Evolutionary conservation across 2,888 invertebrate genomes (phyloP), one percentile per base, ranked within the genome.

Genomic region (Agrotis ipsilon): DNA sequence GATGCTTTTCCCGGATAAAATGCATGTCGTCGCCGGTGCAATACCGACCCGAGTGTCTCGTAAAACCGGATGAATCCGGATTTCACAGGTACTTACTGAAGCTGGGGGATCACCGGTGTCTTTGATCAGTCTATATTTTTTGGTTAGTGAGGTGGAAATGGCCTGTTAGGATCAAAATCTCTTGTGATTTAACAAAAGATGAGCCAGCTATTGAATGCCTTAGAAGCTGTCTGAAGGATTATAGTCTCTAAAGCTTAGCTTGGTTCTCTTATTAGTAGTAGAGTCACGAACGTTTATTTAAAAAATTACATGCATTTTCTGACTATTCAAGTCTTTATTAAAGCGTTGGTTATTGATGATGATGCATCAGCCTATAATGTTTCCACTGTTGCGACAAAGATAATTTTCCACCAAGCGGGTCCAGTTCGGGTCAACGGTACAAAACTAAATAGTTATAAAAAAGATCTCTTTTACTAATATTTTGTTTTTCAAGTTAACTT

Each of bases 21-120:
- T 83, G 79, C 80, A 78, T 75, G 64, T 72, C 62, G 21, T 61
- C 66, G 45, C 24, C 63, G n/a, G 43, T 80, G 72, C 79, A 81
- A 76, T 75, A 68, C 61, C 63, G 51, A 51, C 67, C 14, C 51
- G 46, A n/a, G 62, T 83, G 83, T 83, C 85, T 82, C 84, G 82
- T 87, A 77, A 80, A 75, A 77, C 62, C 63, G 80, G 80, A 76
- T 79, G 27, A 76, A 67, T 73, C 19, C 52, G 76, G 80, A 60
- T 77, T 77, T 80, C n/a, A 64, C 60, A 27, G 68, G 75, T 63
- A 80, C 59, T 75, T 68, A 77, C 63, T 43, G 80, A 45, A 60
- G 52, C 64, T 49, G 7, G 54, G 21, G 63, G 68, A 80, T 77
- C 48, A 75, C 62, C 16, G 54, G 55, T 63, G 63, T 67, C 61